Percentiles rank a stretch among this genome's conserved stretches.
Conservation (phyloP, 2,888 invertebrate genomes). For the Spilosoma lubricipeda region DNA sequence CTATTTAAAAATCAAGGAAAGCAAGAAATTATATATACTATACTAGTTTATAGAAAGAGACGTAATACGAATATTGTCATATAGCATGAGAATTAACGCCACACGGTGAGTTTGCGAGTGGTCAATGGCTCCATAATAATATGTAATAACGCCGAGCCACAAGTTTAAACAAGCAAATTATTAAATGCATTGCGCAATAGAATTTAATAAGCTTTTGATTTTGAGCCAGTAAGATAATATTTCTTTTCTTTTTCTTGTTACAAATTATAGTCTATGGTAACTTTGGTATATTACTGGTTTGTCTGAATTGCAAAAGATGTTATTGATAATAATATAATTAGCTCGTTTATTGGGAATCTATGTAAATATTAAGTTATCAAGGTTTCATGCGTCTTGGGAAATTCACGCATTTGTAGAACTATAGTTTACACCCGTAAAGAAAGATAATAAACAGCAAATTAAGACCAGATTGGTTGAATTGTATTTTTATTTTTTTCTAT, state of each 20-base stretch:
- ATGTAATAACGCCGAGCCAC: slow-evolving; percentile 56
- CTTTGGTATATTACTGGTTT: not conserved
- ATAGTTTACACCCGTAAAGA: not conserved
- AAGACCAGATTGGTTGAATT: not conserved
- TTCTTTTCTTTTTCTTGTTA: not conserved
- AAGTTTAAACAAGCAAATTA: slow-evolving; percentile 57
- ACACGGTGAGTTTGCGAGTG: slow-evolving; percentile 36
- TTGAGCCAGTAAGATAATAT: slow-evolving; percentile 2
- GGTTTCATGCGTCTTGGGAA: not conserved
- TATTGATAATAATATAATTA: not conserved
- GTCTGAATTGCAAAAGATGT: not conserved
- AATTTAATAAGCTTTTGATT: slow-evolving; percentile 22
- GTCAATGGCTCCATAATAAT: slow-evolving; percentile 68
- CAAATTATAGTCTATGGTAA: slow-evolving; percentile 1
- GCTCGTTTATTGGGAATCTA: not conserved
- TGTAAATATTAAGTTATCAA: not conserved
- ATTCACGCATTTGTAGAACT: not conserved
- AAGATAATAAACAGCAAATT: not conserved
- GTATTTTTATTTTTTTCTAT: no score
- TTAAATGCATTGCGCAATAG: slow-evolving; percentile 43
- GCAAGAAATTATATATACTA: no score
- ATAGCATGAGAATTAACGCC: slow-evolving; percentile 31
- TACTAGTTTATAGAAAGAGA: not conserved
- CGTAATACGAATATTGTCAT: slow-evolving; percentile 1
- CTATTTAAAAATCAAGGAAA: no score